phyloP scores from a whole-genome alignment of 23 tunicate species.

The Botrylloides violaceus region DNA sequence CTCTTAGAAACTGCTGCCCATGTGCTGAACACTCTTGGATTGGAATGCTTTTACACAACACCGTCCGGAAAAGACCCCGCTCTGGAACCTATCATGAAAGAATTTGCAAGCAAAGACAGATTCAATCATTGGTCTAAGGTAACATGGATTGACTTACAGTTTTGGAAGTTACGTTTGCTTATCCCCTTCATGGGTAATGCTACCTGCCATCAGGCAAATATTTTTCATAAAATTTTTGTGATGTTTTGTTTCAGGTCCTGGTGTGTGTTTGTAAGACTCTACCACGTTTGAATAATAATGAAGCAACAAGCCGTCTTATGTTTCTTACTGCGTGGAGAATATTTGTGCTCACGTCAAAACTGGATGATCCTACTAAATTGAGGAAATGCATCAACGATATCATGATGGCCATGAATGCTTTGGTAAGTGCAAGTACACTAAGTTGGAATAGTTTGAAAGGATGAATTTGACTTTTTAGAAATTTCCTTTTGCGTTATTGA shows the following conservation, averaged over 20 bases:
- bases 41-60: slow-evolving; percentile 45
- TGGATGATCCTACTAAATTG: slow-evolving; percentile 12
- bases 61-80: slow-evolving; percentile 29
- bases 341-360: slow-evolving; percentile 31
- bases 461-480: no score
- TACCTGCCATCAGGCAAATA: neutral
- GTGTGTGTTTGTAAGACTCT: slow-evolving; percentile 69
- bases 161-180: no score
- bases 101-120: slow-evolving; percentile 44
- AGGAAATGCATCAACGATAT: slow-evolving; percentile 40
- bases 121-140: slow-evolving; percentile 92
- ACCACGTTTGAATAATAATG: slow-evolving; percentile 1
- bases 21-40: slow-evolving; percentile 64
- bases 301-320: slow-evolving; percentile 65
- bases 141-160: no score
- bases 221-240: no score
- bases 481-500: no score
- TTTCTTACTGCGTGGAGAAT: slow-evolving; percentile 75
- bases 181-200: no score
- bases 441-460: no score
- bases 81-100: slow-evolving; percentile 36
- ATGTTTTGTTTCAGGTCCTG: slow-evolving; percentile 65
- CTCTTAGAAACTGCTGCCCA: slow-evolving; percentile 84
- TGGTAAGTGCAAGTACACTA: slow-evolving; percentile 56
- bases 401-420: slow-evolving; percentile 25